A percentile compares a stretch with the other conserved stretches of the same genome.
Evolutionary conservation across 2,888 invertebrate genomes (phyloP).

Genomic region (Caenorhabditis afra): DNA sequence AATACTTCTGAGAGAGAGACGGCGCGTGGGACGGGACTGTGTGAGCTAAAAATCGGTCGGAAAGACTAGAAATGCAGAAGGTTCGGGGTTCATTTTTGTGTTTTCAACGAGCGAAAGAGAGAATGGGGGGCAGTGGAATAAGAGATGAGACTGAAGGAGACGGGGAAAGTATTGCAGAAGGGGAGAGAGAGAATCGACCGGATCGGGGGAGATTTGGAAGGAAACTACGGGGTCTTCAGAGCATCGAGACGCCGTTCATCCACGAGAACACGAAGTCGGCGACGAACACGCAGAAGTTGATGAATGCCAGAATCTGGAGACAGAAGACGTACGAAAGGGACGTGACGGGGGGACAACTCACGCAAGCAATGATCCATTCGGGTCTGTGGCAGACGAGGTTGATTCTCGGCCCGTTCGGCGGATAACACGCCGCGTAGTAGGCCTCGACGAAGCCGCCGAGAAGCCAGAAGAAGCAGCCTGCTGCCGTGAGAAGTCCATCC

Average conservation of each 20-base stretch:
- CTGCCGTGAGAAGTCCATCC: conserved; percentile 71
- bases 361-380: conserved; percentile 76
- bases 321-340: not conserved
- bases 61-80: conserved; percentile 48
- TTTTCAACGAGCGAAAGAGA: conserved; percentile 9
- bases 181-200: conserved; percentile 33
- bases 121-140: conserved; percentile 6
- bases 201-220: conserved; percentile 33
- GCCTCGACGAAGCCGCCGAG: conserved; percentile 75
- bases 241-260: conserved; percentile 75
- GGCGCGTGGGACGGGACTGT: conserved; percentile 1
- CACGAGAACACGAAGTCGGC: conserved; percentile 74
- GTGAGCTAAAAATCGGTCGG: conserved; percentile 27
- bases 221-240: conserved; percentile 46
- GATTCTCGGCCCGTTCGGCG: conserved; percentile 74
- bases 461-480: conserved; percentile 71
- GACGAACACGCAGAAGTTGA: conserved; percentile 74
- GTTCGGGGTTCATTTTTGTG: conserved; percentile 25
- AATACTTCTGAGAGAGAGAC: conserved; percentile 49
- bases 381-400: conserved; percentile 76
- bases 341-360: conserved; percentile 19
- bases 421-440: conserved; percentile 79
- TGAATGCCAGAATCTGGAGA: conserved; percentile 74
- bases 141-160: conserved; percentile 8
- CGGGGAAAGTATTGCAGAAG: conserved; percentile 27